Conservation (phyloP, 2,113 vertebrate species). For the Gallinago paraguaiae region DNA sequence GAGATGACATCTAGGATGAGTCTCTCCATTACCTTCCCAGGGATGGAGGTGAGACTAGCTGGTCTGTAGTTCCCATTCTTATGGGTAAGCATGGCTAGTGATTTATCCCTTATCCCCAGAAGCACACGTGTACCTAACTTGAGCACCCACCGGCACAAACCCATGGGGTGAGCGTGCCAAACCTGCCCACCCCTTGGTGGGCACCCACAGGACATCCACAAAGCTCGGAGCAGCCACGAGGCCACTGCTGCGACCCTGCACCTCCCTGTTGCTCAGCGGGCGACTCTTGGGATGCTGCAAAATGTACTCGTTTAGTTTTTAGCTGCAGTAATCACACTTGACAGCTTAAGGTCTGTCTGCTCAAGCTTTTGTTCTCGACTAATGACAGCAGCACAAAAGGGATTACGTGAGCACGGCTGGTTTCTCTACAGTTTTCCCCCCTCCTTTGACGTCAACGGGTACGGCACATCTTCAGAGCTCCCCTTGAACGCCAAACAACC, state of each 20-base stretch:
- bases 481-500: not conserved
- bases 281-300: not conserved
- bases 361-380: not conserved
- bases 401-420: not conserved
- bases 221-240: not conserved
- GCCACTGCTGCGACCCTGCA: rapidly evolving
- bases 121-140: rapidly evolving
- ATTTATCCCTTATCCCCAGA: not conserved
- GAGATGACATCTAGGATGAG: too few relatives aligned
- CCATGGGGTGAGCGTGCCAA: rapidly evolving
- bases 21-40: too few relatives aligned
- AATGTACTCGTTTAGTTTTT: not conserved
- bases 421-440: not conserved
- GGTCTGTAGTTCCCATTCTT: not conserved
- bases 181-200: not conserved
- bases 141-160: not conserved
- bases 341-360: not conserved
- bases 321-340: not conserved
- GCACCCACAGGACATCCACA: too few relatives aligned
- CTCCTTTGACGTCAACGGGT: not conserved
- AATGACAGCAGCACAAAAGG: not conserved
- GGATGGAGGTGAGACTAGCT: too few relatives aligned
- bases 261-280: not conserved
- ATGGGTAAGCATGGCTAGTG: not conserved
- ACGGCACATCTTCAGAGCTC: not conserved